A percentile compares a stretch with the other conserved stretches of the same genome.
Evolutionary conservation across 2,888 invertebrate species (phyloP).

Genomic region (Cartodere bifasciata): DNA sequence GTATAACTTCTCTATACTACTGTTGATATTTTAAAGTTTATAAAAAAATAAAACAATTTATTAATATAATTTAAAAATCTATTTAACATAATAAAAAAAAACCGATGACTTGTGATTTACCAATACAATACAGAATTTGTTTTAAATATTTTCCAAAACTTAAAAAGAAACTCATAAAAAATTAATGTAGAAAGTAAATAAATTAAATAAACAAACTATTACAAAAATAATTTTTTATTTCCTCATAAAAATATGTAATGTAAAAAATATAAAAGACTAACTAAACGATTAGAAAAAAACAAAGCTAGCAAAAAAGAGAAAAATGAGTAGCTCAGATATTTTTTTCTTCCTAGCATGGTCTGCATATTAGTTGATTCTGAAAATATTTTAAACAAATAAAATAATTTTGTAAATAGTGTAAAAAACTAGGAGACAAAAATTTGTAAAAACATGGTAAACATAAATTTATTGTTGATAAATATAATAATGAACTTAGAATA

Average conservation of each 20-base stretch:
- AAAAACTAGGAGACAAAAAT: slow-evolving; percentile 27
- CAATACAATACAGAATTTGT: slow-evolving; percentile 20
- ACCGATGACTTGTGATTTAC: slow-evolving; percentile 26
- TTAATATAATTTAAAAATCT: slow-evolving; percentile 18
- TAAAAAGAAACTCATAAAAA: slow-evolving; percentile 11
- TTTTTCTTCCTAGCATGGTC: no score
- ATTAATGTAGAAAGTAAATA: no score
- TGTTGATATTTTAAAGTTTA: slow-evolving; percentile 36
- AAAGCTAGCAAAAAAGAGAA: no score
- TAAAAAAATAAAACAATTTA: slow-evolving; percentile 30
- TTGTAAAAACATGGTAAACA: slow-evolving; percentile 32
- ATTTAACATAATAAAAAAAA: slow-evolving; percentile 16
- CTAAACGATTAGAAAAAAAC: no score
- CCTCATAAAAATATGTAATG: no score
- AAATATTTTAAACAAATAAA: slow-evolving; percentile 6
- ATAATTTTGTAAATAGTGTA: slow-evolving; percentile 29
- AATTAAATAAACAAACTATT: no score
- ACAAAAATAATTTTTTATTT: no score
- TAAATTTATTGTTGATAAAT: slow-evolving; percentile 33
- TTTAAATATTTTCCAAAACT: slow-evolving; percentile 27
- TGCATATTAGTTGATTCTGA: no score
- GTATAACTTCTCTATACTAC: slow-evolving; percentile 30
- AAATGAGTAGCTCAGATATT: no score
- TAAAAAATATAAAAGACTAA: no score
- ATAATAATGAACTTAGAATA: slow-evolving; percentile 29